These are phyloP conservation scores for Penaeus monodon DNA, from an alignment of 2,888 invertebrate species.

Conservation along the genomic window DNA sequence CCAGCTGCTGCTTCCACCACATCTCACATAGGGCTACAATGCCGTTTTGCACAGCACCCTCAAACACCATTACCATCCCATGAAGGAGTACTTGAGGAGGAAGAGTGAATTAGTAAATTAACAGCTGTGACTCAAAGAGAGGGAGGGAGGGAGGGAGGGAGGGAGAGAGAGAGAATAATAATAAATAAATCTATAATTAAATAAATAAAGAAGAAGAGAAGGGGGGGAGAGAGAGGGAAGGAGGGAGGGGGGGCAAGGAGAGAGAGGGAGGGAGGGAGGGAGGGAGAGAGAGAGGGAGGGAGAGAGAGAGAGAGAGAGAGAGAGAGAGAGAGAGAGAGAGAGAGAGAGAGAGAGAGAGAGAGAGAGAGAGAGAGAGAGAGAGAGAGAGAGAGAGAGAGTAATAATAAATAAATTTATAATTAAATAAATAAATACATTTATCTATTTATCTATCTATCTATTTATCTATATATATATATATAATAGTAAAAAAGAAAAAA, in stretches of 20 bases:
- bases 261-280: not conserved
- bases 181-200: too few relatives aligned
- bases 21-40: conserved; percentile 38
- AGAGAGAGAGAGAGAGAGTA: too few relatives aligned
- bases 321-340: not conserved
- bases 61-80: conserved; percentile 32
- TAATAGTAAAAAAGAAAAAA: not conserved
- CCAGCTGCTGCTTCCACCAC: conserved; percentile 38
- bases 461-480: not conserved
- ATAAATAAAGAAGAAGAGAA: not conserved
- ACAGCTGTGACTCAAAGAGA: too few relatives aligned
- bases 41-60: conserved; percentile 14
- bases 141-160: not conserved
- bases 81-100: conserved; percentile 28
- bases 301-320: not conserved
- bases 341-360: not conserved
- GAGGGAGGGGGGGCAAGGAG: not conserved
- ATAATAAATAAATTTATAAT: too few relatives aligned
- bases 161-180: not conserved
- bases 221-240: not conserved
- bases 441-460: not conserved
- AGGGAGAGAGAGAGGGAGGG: not conserved
- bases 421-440: not conserved
- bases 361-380: not conserved
- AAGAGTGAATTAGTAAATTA: not conserved